Evolutionary conservation across 2,797 vertebrate species (phyloP), one percentile per base, ranked within the genome.

Genomic region (Petrocephalus schoutedeni): DNA sequence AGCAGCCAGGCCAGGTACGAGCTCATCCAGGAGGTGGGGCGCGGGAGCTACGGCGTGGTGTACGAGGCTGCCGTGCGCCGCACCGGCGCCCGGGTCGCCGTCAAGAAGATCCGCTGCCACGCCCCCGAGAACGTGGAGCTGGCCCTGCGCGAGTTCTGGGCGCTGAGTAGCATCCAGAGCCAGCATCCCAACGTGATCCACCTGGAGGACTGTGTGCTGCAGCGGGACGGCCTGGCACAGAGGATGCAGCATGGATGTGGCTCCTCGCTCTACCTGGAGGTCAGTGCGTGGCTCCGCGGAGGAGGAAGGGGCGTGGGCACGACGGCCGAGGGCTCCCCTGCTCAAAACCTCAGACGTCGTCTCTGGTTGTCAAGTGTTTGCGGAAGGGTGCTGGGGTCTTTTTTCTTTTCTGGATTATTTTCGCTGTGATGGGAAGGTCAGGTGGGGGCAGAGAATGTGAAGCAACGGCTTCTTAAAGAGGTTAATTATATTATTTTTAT

Each of bases 1-100:
- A 98, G 97, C 97, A 98, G 98, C 95, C 97, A 99, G 95, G 97
- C 98, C 93, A 99, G 99, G 94, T 99, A 99, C 95, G 97, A 99
- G 94, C 96, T 99, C 96, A 97, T 99, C 95, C 97, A 98, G 96
- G 98, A 99, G 97, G 97, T 99, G 95, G 98, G 98, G 89, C 97
- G 97, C 89, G 98, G 98, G 94, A 99, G 97, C 94, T 99, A 98
- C 91, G 98, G 98, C 89, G 97, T 99, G 94, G 98, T 99, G 86
- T 99, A 99, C 93, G 98, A 99, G 95, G 98, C 98, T 10, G 94
- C 96, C 89, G 97, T 97, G 91, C 97, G 96, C 92, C 96, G 97
- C 90, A 97, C 96, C 0, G 96, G 97, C 32, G 96, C 96, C 58
- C 96, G 97, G 14, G 97, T 99, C 85, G 98, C 98, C 0, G 98